phyloP scores from a whole-genome alignment of 2,113 vertebrate species.

The Antechinus stuartii region DNA sequence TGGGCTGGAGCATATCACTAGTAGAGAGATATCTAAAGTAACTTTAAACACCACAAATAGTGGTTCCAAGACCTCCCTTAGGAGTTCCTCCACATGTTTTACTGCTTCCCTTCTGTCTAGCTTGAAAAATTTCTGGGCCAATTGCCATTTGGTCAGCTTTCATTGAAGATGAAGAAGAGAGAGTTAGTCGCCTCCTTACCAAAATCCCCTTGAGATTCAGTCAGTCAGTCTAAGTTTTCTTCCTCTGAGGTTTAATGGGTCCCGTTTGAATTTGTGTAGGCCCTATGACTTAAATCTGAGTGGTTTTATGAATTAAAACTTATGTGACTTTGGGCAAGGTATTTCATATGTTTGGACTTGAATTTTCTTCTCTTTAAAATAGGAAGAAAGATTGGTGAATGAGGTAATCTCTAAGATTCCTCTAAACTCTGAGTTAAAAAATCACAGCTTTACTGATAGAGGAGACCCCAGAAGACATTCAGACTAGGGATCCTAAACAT shows the following conservation, averaged over 20 bases:
- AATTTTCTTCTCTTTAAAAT: not conserved
- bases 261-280: conserved; percentile 40
- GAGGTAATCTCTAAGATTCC: not conserved
- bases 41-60: not conserved
- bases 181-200: not conserved
- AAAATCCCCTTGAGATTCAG: not conserved
- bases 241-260: conserved; percentile 5
- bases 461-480: not conserved
- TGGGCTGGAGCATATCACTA: not conserved
- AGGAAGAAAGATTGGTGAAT: not conserved
- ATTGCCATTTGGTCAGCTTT: not conserved
- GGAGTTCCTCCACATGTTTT: not conserved
- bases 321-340: not conserved
- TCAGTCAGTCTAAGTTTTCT: not conserved
- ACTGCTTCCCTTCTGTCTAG: not conserved
- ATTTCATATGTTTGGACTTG: not conserved
- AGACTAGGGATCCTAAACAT: not conserved
- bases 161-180: not conserved
- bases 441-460: not conserved
- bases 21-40: not conserved
- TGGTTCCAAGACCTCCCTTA: not conserved
- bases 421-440: not conserved
- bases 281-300: not conserved
- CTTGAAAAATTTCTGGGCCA: not conserved
- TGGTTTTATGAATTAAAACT: not conserved